Evolutionary conservation across 2,888 invertebrate genomes (phyloP).

Genomic region (Ellobium chinense): DNA sequence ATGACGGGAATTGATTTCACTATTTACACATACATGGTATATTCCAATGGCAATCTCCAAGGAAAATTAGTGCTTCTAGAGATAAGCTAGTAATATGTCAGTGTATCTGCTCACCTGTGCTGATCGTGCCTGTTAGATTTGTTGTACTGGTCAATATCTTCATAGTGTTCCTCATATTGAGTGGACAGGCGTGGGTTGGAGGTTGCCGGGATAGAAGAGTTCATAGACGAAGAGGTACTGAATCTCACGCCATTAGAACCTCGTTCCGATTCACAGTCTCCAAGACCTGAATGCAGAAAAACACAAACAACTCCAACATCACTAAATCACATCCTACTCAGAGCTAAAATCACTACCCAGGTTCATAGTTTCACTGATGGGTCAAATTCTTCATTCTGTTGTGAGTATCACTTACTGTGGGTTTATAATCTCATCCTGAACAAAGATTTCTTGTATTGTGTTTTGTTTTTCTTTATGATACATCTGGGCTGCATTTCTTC

Average conservation of each 20-base stretch:
- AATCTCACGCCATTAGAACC: not conserved
- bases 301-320: not conserved
- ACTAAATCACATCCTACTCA: not conserved
- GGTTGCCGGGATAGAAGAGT: not conserved
- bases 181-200: constrained; percentile 28
- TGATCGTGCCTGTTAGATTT: not conserved
- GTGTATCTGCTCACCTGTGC: not conserved
- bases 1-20: too few species aligned
- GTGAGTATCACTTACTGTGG: not conserved
- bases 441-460: too few species aligned
- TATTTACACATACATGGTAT: too few species aligned
- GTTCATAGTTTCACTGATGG: not conserved
- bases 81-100: too few species aligned
- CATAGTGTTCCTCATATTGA: constrained; percentile 37
- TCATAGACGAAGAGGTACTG: not conserved
- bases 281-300: not conserved
- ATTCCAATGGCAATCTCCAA: too few species aligned
- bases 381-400: not conserved
- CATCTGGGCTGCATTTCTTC: too few species aligned
- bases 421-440: too few species aligned
- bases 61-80: too few species aligned
- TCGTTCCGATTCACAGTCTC: constrained; percentile 23
- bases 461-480: too few species aligned
- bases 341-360: not conserved
- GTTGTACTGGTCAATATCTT: constrained; percentile 33